Conservation (phyloP, 1,140 invertebrate species). For the Caerostris extrusa region DNA sequence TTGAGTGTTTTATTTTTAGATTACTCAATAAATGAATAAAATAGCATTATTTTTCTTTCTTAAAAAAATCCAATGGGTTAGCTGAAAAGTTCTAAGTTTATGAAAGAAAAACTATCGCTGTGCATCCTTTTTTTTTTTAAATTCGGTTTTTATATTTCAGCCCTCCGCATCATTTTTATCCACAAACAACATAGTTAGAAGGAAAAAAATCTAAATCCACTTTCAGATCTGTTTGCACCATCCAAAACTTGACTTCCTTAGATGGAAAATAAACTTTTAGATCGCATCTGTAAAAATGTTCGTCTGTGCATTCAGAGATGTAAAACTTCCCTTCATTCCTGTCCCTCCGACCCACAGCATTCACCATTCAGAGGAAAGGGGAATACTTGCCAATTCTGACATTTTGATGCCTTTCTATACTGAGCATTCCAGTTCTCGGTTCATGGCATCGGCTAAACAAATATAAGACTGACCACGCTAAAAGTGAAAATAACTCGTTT, state of each 20-base stretch:
- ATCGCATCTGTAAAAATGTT: not conserved
- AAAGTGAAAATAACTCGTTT: not conserved
- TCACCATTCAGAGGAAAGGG: not conserved
- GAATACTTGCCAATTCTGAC: not conserved
- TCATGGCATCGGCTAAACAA: not conserved
- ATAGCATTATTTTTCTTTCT: too few relatives aligned
- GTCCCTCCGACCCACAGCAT: not conserved
- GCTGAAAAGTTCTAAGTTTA: too few relatives aligned
- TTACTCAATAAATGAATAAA: too few relatives aligned
- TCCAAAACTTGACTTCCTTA: not conserved
- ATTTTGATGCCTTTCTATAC: not conserved
- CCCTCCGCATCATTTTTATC: not conserved
- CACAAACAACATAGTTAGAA: not conserved
- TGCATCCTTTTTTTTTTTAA: not conserved
- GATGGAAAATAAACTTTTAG: not conserved
- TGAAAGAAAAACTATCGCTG: too few relatives aligned
- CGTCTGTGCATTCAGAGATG: not conserved
- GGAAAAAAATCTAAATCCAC: not conserved
- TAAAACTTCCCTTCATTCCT: not conserved
- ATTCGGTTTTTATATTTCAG: not conserved
- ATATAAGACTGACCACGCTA: not conserved
- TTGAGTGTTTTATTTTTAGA: too few relatives aligned
- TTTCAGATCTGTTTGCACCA: not conserved
- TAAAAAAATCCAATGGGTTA: too few relatives aligned
- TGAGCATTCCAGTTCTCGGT: not conserved